phyloP scores from a whole-genome alignment of 2,888 invertebrate genomes.

The Lasioglossum villosulum region DNA sequence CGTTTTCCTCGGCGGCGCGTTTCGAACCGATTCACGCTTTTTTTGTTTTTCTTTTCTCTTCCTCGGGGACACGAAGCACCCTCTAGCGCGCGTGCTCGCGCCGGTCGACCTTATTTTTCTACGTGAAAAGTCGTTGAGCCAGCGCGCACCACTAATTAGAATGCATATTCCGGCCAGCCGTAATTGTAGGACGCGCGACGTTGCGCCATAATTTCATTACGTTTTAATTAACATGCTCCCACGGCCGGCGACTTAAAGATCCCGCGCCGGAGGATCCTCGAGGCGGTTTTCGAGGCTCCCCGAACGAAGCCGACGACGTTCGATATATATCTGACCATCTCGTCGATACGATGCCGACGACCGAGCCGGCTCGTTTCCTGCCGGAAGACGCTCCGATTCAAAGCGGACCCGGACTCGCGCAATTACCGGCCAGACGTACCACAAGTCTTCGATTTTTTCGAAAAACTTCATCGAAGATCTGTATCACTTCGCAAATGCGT shows the following conservation, averaged over 20 bases:
- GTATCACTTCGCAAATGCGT: neutral
- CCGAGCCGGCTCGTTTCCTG: neutral
- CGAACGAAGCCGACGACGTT: neutral
- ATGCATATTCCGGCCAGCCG: conserved; percentile 53
- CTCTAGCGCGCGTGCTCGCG: conserved; percentile 14
- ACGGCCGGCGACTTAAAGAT: conserved; percentile 28
- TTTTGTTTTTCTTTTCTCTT: neutral
- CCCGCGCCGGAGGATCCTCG: conserved; percentile 29
- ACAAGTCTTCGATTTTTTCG: neutral
- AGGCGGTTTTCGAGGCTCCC: neutral
- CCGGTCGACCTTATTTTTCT: conserved; percentile 54
- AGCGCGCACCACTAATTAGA: conserved; percentile 51
- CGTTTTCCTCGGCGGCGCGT: conserved; percentile 7
- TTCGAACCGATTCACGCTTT: neutral
- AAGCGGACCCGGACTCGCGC: conserved; percentile 43
- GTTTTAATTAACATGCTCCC: conserved; percentile 52
- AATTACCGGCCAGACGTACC: conserved; percentile 58
- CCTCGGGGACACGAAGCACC: conserved; percentile 9
- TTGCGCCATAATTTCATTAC: conserved; percentile 55
- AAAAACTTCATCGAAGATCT: neutral
- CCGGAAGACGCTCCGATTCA: conserved; percentile 1
- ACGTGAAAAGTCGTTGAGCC: conserved; percentile 51
- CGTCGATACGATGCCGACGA: neutral
- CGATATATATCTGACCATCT: neutral
- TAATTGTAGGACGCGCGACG: conserved; percentile 58